Evolutionary conservation across 2,797 vertebrate species (phyloP).

Genomic region (Sciurus vulgaris): DNA sequence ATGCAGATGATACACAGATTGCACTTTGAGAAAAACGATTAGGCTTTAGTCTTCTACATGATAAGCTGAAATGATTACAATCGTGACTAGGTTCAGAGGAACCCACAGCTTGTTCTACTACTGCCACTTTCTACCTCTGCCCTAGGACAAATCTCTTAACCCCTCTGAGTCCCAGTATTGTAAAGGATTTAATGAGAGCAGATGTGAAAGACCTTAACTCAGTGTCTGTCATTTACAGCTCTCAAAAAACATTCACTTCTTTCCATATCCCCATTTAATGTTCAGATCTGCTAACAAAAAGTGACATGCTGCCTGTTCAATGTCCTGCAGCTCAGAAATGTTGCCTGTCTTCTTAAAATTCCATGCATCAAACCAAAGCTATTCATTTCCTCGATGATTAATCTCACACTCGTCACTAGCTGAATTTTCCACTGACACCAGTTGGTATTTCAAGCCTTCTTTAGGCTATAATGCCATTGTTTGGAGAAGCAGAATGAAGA

Average conservation of each 20-base stretch:
- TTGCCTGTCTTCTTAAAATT: constrained; percentile 45
- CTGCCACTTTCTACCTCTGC: not conserved
- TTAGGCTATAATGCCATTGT: not conserved
- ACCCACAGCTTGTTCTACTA: not conserved
- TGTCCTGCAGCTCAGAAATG: not conserved
- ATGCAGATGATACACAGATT: not conserved
- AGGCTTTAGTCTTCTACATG: not conserved
- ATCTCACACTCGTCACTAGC: constrained; percentile 31
- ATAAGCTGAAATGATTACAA: not conserved
- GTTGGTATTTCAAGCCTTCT: constrained; percentile 43
- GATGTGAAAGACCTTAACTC: constrained; percentile 25
- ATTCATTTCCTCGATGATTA: constrained; percentile 62
- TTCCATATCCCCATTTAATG: constrained; percentile 26
- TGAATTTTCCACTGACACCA: constrained; percentile 73
- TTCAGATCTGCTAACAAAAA: constrained; percentile 42
- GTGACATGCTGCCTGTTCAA: not conserved
- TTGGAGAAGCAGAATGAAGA: constrained; percentile 32
- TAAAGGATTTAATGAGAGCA: constrained; percentile 32
- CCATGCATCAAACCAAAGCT: constrained; percentile 49
- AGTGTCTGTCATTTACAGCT: not conserved
- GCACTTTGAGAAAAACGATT: not conserved
- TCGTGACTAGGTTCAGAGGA: not conserved
- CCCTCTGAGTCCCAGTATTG: not conserved
- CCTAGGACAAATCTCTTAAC: constrained; percentile 9
- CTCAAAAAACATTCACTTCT: not conserved